Evolutionary conservation across 2,888 invertebrate genomes (phyloP), one percentile per base, ranked within the genome.

Genomic region (Parthenolecanium corni): DNA sequence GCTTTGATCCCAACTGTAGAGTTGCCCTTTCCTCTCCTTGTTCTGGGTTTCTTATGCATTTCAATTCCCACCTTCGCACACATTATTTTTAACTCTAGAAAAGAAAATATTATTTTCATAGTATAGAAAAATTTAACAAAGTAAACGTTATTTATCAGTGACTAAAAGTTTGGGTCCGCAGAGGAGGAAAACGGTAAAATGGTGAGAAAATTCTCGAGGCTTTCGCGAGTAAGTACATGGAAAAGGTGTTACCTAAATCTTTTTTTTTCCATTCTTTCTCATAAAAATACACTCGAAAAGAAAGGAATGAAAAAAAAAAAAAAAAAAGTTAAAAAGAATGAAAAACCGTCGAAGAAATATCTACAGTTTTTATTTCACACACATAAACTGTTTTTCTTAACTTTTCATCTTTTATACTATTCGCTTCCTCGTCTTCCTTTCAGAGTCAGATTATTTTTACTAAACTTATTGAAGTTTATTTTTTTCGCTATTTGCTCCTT

Each of bases 171-270:
- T 31, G 5, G n/a, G 31, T 4, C 31, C 4, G 31, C 9, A 31
- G 9, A 31, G 31, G 31, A 31, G 9, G 9, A 31, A 31, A 31
- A 31, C 31, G 31, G 4, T 4, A 4, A 61, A 47, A 16, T 49
- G 38, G 61, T 51, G 61, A 61, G 49, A 49, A 61, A 49, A 51
- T 51, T 61, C 61, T 49, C 16, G 18, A 51, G 51, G 38, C 49
- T 61, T 61, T 61, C 47, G 49, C 36, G 51, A 61, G 51, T 61
- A 40, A 61, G 36, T 61, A 61, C 61, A 61, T 49, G 61, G 38
- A 61, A 61, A 61, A 61, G 61, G 61, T 61, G 61, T 61, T 61
- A 61, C 61, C 61, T 61, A 61, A 61, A 61, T 61, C 61, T 61
- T 49, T 61, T 61, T 23, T 46, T 31, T 31, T 31, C 31, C 9